These are phyloP conservation scores for Trichoplax adhaerens DNA, from an alignment of 37 sponge, comb jelly and placozoan genomes.

Conservation along the genomic window DNA sequence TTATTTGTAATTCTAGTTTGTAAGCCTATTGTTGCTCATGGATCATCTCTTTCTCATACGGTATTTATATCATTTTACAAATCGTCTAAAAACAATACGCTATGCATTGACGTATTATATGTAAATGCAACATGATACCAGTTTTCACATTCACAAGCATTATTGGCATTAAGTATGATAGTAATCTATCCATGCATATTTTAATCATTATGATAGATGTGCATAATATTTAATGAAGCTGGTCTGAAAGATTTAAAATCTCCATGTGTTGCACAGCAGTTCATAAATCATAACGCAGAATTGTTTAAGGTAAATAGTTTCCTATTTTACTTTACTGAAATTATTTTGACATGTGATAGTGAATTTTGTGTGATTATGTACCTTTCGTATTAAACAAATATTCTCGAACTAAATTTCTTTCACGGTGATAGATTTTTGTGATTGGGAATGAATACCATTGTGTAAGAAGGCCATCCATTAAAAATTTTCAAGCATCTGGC, in stretches of 20 bases:
- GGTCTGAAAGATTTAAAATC: background rate
- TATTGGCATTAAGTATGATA: too few relatives aligned
- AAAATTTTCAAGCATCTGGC: conserved; percentile 4
- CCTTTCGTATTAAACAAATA: background rate
- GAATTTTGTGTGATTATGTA: background rate
- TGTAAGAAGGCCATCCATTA: conserved; percentile 9
- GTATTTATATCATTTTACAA: background rate
- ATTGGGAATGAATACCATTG: conserved; percentile 2
- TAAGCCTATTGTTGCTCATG: conserved; percentile 13
- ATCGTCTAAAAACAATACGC: too few relatives aligned
- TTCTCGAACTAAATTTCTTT: background rate
- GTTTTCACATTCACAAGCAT: too few relatives aligned
- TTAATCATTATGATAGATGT: background rate
- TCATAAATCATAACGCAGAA: conserved; percentile 10
- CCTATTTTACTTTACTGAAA: too few relatives aligned
- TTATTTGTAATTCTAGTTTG: background rate
- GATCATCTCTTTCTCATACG: conserved; percentile 8
- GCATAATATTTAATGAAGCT: conserved; percentile 6
- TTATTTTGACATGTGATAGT: background rate
- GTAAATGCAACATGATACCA: too few relatives aligned
- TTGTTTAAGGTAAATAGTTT: conserved; percentile 5
- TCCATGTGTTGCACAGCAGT: conserved; percentile 14
- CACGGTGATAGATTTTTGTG: conserved; percentile 3
- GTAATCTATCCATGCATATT: background rate
- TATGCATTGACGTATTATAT: too few relatives aligned